A percentile compares a stretch with the other conserved stretches of the same genome.
Evolutionary conservation across 1,140 invertebrate genomes (phyloP).

Genomic region (Mamestra configurata): DNA sequence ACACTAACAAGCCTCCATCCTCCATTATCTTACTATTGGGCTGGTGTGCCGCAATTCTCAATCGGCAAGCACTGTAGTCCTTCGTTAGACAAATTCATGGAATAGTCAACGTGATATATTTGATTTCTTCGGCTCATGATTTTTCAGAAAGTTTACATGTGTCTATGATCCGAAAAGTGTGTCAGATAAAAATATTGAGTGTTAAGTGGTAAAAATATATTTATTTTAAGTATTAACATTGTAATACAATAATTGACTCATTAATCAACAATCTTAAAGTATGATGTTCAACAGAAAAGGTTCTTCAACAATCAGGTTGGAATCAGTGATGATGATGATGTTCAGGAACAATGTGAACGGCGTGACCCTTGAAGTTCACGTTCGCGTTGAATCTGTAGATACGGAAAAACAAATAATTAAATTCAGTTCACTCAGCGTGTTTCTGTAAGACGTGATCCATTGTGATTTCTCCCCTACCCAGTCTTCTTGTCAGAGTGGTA

Average conservation of each 20-base stretch:
- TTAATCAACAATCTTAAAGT: not conserved
- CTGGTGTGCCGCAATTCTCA: too few relatives aligned
- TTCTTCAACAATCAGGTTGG: not conserved
- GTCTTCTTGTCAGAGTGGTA: constrained; percentile 74
- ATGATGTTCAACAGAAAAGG: not conserved
- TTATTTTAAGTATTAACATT: not conserved
- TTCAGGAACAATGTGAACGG: constrained; percentile 64
- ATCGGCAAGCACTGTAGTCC: too few relatives aligned
- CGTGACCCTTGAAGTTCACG: constrained; percentile 63
- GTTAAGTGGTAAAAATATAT: not conserved
- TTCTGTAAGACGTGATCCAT: not conserved
- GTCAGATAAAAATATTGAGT: too few relatives aligned
- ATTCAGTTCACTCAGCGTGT: not conserved
- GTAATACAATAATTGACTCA: constrained; percentile 20
- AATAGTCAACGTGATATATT: too few relatives aligned
- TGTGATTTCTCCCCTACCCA: constrained; percentile 56
- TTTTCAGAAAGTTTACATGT: too few relatives aligned
- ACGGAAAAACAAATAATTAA: constrained; percentile 5
- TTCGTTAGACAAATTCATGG: too few relatives aligned
- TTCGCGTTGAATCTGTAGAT: constrained; percentile 66
- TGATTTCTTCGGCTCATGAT: too few relatives aligned
- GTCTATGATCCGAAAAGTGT: too few relatives aligned
- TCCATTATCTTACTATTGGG: too few relatives aligned
- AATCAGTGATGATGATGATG: constrained; percentile 50
- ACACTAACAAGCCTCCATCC: too few relatives aligned